Evolutionary conservation across 2,113 vertebrate species (phyloP).

Genomic region (Helogale parvula): DNA sequence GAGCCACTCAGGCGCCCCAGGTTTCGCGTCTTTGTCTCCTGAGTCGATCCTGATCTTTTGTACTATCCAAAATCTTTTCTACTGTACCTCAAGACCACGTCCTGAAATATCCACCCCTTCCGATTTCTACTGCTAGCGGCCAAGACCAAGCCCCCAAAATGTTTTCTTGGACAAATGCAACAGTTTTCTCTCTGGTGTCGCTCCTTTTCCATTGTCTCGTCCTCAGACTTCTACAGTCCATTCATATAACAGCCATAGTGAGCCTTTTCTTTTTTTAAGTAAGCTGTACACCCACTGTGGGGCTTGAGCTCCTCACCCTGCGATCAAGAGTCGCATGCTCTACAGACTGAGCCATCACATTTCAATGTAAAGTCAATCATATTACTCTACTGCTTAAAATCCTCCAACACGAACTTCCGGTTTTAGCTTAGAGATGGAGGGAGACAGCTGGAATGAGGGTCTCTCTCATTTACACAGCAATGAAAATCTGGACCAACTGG

Average conservation of each 20-base stretch:
- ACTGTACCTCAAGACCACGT: not conserved
- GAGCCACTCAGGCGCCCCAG: no score
- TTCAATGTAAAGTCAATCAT: conserved; percentile 2
- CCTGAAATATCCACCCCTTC: not conserved
- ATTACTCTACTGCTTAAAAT: not conserved
- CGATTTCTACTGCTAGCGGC: not conserved
- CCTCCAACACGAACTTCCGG: not conserved
- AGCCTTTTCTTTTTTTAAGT: not conserved
- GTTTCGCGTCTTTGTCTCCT: not conserved
- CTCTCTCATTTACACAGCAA: not conserved
- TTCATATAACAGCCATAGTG: not conserved
- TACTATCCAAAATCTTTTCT: not conserved
- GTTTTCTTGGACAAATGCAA: conserved; percentile 18
- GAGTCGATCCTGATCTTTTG: not conserved
- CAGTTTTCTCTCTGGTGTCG: not conserved
- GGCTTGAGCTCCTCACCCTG: not conserved
- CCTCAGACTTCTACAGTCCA: not conserved
- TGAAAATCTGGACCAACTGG: not conserved
- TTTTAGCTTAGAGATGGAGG: not conserved
- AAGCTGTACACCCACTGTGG: not conserved
- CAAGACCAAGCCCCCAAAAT: not conserved
- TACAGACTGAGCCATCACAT: not conserved
- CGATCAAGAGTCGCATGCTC: not conserved
- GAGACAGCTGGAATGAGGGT: not conserved
- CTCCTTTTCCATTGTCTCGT: not conserved